Evolutionary conservation across 2,113 vertebrate species (phyloP).

Genomic region (Alethe diademata): DNA sequence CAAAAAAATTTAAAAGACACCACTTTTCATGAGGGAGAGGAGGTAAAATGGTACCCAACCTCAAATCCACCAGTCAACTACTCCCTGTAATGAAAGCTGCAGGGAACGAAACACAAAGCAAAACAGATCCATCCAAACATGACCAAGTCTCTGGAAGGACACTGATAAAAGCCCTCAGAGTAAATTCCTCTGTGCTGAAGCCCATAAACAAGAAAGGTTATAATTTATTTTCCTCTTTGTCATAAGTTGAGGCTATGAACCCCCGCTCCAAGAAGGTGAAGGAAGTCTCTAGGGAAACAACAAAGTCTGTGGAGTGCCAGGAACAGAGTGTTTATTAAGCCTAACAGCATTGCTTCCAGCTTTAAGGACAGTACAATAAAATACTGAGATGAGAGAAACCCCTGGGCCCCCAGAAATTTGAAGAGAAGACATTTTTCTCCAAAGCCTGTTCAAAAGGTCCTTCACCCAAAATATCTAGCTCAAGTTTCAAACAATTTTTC

Average conservation of each 20-base stretch:
- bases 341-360: neutral
- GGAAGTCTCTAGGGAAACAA: neutral
- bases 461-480: neutral
- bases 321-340: neutral
- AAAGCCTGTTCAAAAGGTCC: neutral
- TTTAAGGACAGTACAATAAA: neutral
- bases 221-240: neutral
- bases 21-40: neutral
- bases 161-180: neutral
- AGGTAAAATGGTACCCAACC: neutral
- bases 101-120: neutral
- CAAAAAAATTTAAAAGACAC: neutral
- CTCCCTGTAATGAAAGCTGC: neutral
- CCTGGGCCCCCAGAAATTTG: neutral
- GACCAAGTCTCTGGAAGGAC: neutral
- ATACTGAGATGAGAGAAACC: neutral
- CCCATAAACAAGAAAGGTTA: neutral
- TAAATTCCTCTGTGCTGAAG: neutral
- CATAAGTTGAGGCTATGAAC: neutral
- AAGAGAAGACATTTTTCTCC: neutral
- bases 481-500: neutral
- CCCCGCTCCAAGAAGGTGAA: neutral
- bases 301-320: neutral
- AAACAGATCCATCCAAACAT: neutral
- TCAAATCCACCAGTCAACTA: neutral